Conservation (phyloP, 1,140 invertebrate species). For the Drosophila tristis region DNA sequence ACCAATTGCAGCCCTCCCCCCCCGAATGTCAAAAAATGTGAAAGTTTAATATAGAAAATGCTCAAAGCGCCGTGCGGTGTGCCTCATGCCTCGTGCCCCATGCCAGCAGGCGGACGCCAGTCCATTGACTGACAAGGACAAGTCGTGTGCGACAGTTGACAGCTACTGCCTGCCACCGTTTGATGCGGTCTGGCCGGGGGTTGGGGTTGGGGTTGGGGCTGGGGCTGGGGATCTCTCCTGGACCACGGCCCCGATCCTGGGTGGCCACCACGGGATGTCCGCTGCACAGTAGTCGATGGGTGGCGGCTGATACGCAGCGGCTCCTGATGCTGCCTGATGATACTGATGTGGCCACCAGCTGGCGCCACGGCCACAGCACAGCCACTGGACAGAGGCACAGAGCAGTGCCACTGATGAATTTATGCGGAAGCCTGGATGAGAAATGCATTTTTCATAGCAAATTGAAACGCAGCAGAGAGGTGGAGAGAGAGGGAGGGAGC, state of each 20-base stretch:
- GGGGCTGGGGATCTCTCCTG: background rate
- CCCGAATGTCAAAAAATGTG: constrained; percentile 77
- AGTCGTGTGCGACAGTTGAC: constrained; percentile 81
- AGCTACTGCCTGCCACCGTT: constrained; percentile 77
- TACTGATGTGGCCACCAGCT: constrained; percentile 23
- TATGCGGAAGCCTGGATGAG: constrained; percentile 68
- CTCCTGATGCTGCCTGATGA: too few relatives aligned
- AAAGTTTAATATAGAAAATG: constrained; percentile 82
- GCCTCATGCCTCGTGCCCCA: constrained; percentile 14
- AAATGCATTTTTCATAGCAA: constrained; percentile 80
- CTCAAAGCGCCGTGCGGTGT: constrained; percentile 32
- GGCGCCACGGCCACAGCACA: constrained; percentile 27
- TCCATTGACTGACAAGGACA: constrained; percentile 79
- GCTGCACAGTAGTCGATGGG: constrained; percentile 52
- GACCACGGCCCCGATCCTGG: constrained; percentile 12
- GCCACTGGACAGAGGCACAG: constrained; percentile 65
- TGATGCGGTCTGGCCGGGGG: constrained; percentile 34
- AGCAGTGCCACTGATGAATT: constrained; percentile 77
- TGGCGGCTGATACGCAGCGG: constrained; percentile 18
- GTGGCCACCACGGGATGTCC: constrained; percentile 46
- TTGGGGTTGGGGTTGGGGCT: background rate
- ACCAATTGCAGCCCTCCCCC: constrained; percentile 59
- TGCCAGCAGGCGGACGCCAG: constrained; percentile 43
- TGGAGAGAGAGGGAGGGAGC: background rate
- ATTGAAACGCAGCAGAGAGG: constrained; percentile 50